These are phyloP conservation scores for Nothocercus julius DNA, from an alignment of 2,113 vertebrate species.

Conservation along the genomic window DNA sequence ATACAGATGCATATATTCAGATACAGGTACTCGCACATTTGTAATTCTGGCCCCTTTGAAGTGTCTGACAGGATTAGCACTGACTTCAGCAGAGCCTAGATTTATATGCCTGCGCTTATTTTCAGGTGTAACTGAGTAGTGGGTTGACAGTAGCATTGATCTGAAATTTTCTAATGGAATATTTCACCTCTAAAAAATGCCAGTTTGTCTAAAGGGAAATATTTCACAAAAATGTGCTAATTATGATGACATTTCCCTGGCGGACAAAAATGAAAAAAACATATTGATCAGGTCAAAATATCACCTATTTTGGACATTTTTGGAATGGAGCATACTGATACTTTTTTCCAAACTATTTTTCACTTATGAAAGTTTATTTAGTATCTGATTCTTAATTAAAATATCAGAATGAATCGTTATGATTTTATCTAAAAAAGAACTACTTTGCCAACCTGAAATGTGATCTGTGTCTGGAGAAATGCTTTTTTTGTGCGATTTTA, in stretches of 20 bases:
- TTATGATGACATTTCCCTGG: slow-evolving; percentile 15
- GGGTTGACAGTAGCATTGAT: not conserved
- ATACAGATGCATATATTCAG: not conserved
- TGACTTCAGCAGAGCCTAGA: not conserved
- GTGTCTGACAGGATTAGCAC: slow-evolving; percentile 1
- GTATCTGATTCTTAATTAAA: not conserved
- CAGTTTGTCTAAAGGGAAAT: slow-evolving; percentile 39
- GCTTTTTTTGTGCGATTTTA: not conserved
- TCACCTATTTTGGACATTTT: slow-evolving; percentile 16
- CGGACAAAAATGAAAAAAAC: slow-evolving; percentile 9
- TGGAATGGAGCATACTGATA: not conserved
- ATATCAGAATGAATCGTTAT: not conserved
- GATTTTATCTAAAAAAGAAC: not conserved
- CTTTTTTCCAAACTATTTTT: slow-evolving; percentile 1
- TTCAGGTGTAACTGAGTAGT: not conserved
- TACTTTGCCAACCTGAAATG: not conserved
- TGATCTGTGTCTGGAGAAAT: not conserved
- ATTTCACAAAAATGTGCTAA: slow-evolving; percentile 31
- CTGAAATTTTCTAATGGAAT: not conserved
- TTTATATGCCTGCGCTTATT: not conserved
- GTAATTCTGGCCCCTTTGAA: not conserved
- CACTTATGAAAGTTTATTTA: not conserved
- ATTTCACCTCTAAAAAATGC: slow-evolving; percentile 27
- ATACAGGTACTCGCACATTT: not conserved
- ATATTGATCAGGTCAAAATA: slow-evolving; percentile 18